Percentiles rank a stretch among this genome's conserved stretches.
phyloP scores from a whole-genome alignment of 2,888 invertebrate genomes.

The Perizoma flavofasciatum region DNA sequence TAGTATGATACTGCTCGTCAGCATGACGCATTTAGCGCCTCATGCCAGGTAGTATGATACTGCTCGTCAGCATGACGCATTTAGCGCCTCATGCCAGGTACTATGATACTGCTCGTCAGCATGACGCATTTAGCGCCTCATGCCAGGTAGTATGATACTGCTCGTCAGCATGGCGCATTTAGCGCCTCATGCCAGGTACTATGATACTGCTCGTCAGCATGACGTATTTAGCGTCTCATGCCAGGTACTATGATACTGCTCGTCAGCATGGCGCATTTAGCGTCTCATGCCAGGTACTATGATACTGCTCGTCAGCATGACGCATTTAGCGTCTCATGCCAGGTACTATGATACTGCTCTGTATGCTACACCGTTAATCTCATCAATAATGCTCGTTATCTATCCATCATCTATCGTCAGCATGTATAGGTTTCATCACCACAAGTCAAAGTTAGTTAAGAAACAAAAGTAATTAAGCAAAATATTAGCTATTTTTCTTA shows the following conservation, averaged over 20 bases:
- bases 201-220: constrained; percentile 97
- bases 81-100: constrained; percentile 89
- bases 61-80: constrained; percentile 97
- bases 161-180: constrained; percentile 96
- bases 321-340: constrained; percentile 91
- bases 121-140: constrained; percentile 94
- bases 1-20: constrained; percentile 94
- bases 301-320: constrained; percentile 97
- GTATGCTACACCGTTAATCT: too few relatives aligned
- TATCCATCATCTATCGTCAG: too few relatives aligned
- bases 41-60: constrained; percentile 87
- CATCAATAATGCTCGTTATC: too few relatives aligned
- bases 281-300: constrained; percentile 88
- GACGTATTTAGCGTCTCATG: constrained; percentile 92
- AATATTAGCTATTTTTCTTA: too few relatives aligned
- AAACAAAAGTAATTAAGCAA: too few relatives aligned
- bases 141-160: constrained; percentile 92
- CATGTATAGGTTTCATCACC: too few relatives aligned
- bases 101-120: constrained; percentile 95
- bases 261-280: constrained; percentile 95
- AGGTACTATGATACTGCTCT: constrained; percentile 63
- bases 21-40: constrained; percentile 95
- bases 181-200: constrained; percentile 88
- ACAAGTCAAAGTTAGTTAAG: too few relatives aligned
- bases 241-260: constrained; percentile 94